Percentiles rank a stretch among this genome's conserved stretches.
Evolutionary conservation across 2,113 vertebrate species (phyloP).

Genomic region (Notothenia rossii): DNA sequence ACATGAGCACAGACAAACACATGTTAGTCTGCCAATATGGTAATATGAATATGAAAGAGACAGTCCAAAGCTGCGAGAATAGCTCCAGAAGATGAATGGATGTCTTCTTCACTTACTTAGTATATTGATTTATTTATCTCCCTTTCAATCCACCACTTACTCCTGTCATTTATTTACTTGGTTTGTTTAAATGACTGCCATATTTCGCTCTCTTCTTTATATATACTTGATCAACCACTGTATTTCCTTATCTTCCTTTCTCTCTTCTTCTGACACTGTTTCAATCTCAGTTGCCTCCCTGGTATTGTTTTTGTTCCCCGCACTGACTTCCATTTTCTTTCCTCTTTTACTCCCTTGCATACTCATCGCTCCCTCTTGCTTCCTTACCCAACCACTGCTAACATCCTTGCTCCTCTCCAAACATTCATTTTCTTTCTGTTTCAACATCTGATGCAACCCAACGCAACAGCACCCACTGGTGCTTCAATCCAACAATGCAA

Average conservation of each 20-base stretch:
- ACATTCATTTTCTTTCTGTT: conserved; percentile 5
- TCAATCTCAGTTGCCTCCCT: neutral
- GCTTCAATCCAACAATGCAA: conserved; percentile 61
- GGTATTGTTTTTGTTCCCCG: neutral
- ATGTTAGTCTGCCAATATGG: neutral
- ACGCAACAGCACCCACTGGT: conserved; percentile 76
- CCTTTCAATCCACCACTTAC: neutral
- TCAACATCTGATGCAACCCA: conserved; percentile 58
- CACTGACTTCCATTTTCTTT: no score
- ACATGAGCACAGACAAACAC: neutral
- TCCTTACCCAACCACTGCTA: neutral
- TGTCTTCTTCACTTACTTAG: neutral
- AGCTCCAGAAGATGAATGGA: neutral
- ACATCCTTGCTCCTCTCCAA: conserved; percentile 1
- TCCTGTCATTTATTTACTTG: neutral
- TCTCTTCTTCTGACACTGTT: neutral
- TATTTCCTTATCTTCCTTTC: neutral
- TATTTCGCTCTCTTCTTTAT: neutral
- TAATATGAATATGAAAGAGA: conserved; percentile 8
- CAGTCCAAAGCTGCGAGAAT: no score
- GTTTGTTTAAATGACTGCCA: conserved; percentile 19
- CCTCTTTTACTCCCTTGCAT: neutral
- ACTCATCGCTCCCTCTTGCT: neutral
- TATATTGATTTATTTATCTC: conserved; percentile 10
- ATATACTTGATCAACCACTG: neutral